Base-by-base conservation (phyloP, 2,797 vertebrate species). In the Cyclopterus lumpus region DNA sequence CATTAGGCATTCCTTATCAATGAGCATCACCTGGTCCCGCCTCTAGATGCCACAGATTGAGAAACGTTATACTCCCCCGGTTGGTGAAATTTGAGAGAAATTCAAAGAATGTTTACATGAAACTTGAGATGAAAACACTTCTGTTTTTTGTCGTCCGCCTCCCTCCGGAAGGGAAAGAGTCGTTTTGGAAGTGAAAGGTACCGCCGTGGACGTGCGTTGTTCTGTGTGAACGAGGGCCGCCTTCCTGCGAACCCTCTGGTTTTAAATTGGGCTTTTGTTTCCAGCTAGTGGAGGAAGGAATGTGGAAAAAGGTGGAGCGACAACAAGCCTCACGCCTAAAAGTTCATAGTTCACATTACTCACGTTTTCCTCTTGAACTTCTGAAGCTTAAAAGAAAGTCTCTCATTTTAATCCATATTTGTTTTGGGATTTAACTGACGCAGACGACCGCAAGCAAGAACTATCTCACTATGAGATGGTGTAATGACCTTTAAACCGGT, bases 401-500 rank as follows among this genome's bases (percentile, higher is more conserved):
- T 15, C 8, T 53, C 7, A 36, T 49, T 61, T 18, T 1, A 42
- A 63, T n/a, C 30, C 26, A 18, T 6, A 3, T 46, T 24, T 63
- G 28, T 15, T 24, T 58, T 7, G 8, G 49, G 22, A n/a, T 59
- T 70, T 22, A 5, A 60, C 3, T n/a, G n/a, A 9, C 0, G 3
- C n/a, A 20, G 42, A 30, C 5, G 2, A 22, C 6, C 8, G 26
- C 1, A 32, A 44, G 38, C 0, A 1, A 40, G 42, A 40, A 20
- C 36, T 59, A 8, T 76, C 16, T 58, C 59, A n/a, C n/a, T 30
- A 30, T 59, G n/a, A 57, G 12, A 24, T 6, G 22, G 61, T 82
- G 66, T 77, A 66, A 30, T 80, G 78, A 85, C 74, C 48, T 76
- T 20, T 61, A 64, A 60, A 83, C 73, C 4, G 14, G 65, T 63